These are phyloP conservation scores for Dreissena rostriformis DNA, from an alignment of 1,140 invertebrate species.

Conservation along the genomic window DNA sequence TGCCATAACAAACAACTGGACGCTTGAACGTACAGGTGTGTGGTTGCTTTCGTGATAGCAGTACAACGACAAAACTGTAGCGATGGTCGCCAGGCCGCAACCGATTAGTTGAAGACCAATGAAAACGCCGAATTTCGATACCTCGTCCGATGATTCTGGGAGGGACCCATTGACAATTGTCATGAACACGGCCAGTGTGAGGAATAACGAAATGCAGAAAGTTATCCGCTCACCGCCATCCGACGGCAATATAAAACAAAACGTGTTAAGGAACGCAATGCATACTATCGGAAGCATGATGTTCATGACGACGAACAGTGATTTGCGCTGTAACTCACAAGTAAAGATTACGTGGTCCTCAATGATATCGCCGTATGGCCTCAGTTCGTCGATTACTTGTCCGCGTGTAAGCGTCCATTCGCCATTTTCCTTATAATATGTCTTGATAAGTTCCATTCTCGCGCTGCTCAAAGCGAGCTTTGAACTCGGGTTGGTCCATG, in stretches of 20 bases:
- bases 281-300: too few relatives aligned
- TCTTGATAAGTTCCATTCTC: not conserved
- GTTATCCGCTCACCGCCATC: constrained; percentile 60
- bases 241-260: constrained; percentile 54
- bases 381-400: not conserved
- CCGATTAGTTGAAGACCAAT: constrained; percentile 45
- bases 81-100: constrained; percentile 26
- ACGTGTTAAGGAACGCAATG: constrained; percentile 51
- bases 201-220: constrained; percentile 54
- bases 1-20: too few relatives aligned
- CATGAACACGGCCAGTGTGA: constrained; percentile 60
- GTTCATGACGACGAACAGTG: constrained; percentile 48
- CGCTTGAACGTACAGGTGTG: too few relatives aligned
- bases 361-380: not conserved
- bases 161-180: constrained; percentile 44
- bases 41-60: too few relatives aligned
- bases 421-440: constrained; percentile 11
- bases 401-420: constrained; percentile 25
- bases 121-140: constrained; percentile 78
- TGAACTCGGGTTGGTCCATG: constrained; percentile 83
- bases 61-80: constrained; percentile 37
- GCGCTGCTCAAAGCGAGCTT: not conserved
- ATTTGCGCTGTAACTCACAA: constrained; percentile 18
- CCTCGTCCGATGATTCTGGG: constrained; percentile 57
- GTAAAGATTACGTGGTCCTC: constrained; percentile 42